Percentiles rank a stretch among this genome's conserved stretches.
Evolutionary conservation across 2,113 vertebrate genomes (phyloP).

Genomic region (Archilochus colubris): DNA sequence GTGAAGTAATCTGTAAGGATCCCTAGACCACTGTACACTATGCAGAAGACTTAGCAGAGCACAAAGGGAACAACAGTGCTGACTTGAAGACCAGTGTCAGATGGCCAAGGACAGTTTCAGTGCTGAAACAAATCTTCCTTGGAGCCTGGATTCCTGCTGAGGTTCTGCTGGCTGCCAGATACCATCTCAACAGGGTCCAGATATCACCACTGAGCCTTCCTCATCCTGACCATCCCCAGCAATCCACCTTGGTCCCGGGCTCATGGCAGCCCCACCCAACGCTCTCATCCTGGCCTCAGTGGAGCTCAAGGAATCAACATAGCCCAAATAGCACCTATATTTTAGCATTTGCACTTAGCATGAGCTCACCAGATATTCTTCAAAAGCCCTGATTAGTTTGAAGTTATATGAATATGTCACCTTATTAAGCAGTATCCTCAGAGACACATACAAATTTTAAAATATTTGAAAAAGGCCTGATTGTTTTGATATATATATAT

Average conservation of each 20-base stretch:
- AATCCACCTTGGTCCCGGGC: not conserved
- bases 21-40: not conserved
- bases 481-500: not conserved
- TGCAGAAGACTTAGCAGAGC: not conserved
- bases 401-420: not conserved
- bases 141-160: not conserved
- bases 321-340: not conserved
- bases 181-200: not conserved
- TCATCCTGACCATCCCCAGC: accelerated
- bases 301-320: not conserved
- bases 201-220: not conserved
- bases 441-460: not conserved
- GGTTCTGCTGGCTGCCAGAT: not conserved
- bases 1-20: not conserved
- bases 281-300: not conserved
- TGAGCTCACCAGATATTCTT: not conserved
- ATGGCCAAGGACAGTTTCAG: too few relatives aligned
- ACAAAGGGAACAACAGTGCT: not conserved
- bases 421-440: not conserved
- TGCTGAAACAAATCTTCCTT: not conserved
- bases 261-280: accelerated
- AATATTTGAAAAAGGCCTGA: not conserved
- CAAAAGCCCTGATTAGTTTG: not conserved
- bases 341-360: not conserved
- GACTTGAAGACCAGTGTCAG: not conserved